Conservation (phyloP, 2,797 vertebrate species). For the Mormyrops boulengeri region DNA sequence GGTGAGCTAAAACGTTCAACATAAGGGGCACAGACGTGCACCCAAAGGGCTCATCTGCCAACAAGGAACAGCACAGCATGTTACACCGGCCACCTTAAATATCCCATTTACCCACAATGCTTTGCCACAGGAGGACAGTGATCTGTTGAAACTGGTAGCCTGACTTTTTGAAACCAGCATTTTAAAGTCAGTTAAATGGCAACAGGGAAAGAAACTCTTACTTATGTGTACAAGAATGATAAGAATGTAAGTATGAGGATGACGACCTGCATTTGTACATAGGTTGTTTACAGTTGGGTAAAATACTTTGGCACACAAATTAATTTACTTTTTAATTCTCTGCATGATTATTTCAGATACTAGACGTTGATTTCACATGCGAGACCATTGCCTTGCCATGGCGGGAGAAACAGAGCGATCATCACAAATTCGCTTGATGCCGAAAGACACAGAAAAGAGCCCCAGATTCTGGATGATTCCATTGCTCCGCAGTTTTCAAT, state of each 20-base stretch:
- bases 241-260: background rate
- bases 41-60: background rate
- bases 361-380: background rate
- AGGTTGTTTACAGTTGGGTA: background rate
- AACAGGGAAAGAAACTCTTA: background rate
- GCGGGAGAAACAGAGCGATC: background rate
- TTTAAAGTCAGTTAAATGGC: background rate
- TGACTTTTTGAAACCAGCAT: background rate
- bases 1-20: background rate
- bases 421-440: background rate
- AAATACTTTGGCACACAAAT: background rate
- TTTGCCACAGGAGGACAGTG: background rate
- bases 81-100: background rate
- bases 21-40: background rate
- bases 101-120: background rate
- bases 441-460: conserved; percentile 9
- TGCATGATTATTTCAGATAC: background rate
- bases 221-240: background rate
- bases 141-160: background rate
- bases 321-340: background rate
- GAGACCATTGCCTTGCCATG: background rate
- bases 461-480: background rate
- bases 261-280: background rate
- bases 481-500: background rate
- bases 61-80: background rate